These are phyloP conservation scores for Centropus unirufus DNA, from an alignment of 2,113 vertebrate genomes.

Conservation along the genomic window DNA sequence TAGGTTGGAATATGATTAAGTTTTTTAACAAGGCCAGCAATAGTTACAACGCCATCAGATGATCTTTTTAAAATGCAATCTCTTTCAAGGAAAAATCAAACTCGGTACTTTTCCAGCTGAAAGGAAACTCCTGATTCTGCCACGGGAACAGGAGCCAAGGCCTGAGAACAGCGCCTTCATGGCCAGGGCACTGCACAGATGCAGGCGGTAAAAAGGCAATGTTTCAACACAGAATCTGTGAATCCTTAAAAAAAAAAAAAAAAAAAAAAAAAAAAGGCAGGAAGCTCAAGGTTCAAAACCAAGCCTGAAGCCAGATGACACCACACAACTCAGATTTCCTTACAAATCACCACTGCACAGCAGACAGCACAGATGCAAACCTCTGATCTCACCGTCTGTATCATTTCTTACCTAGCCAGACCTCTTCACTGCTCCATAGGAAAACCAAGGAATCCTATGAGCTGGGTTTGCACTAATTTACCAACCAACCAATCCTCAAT, in stretches of 20 bases:
- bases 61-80: not conserved
- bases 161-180: not conserved
- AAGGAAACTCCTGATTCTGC: not conserved
- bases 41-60: not conserved
- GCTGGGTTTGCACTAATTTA: not conserved
- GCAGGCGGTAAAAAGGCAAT: not conserved
- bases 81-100: conserved; percentile 57
- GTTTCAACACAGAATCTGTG: not conserved
- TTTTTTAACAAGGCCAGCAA: not conserved
- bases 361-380: not conserved
- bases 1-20: not conserved
- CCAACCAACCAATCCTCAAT: not conserved
- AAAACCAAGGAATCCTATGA: not conserved
- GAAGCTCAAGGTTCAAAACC: not conserved
- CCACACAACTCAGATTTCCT: not conserved
- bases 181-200: not conserved
- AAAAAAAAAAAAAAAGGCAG: not conserved
- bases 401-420: not conserved
- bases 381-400: not conserved
- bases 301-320: not conserved
- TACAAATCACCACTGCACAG: not conserved
- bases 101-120: conserved; percentile 35
- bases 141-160: not conserved
- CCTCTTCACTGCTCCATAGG: not conserved
- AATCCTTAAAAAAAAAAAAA: not conserved